A percentile compares a stretch with the other conserved stretches of the same genome.
Evolutionary conservation across 2,113 vertebrate species (phyloP).

Genomic region (Hyperoodon ampullatus): DNA sequence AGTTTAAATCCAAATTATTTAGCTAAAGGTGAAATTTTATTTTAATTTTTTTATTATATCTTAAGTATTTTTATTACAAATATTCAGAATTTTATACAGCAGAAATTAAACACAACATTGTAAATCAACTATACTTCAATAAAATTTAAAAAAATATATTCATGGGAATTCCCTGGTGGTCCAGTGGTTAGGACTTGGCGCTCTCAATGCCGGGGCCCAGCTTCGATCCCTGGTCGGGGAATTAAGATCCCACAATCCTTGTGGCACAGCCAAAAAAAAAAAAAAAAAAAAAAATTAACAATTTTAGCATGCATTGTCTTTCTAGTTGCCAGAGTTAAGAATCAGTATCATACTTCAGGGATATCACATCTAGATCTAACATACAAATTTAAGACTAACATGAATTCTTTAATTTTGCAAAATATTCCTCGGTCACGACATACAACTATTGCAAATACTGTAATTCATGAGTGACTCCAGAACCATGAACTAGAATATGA

Average conservation of each 20-base stretch:
- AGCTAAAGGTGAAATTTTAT: slow-evolving; percentile 10
- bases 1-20: slow-evolving; percentile 19
- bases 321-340: neutral
- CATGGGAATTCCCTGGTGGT: neutral
- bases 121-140: neutral
- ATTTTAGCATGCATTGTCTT: neutral
- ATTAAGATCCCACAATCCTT: neutral
- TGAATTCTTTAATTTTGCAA: slow-evolving; percentile 43
- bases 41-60: neutral
- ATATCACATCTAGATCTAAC: neutral
- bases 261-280: neutral
- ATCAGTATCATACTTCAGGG: neutral
- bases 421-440: neutral
- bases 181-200: neutral
- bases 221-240: neutral
- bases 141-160: neutral
- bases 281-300: neutral
- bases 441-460: neutral
- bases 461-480: neutral
- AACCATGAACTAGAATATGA: neutral
- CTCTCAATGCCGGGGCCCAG: neutral
- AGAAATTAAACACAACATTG: neutral
- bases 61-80: slow-evolving; percentile 35
- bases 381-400: neutral
- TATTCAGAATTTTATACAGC: neutral